Base-by-base conservation (phyloP, 2,113 vertebrate species). In the Sakesphorus luctuosus region DNA sequence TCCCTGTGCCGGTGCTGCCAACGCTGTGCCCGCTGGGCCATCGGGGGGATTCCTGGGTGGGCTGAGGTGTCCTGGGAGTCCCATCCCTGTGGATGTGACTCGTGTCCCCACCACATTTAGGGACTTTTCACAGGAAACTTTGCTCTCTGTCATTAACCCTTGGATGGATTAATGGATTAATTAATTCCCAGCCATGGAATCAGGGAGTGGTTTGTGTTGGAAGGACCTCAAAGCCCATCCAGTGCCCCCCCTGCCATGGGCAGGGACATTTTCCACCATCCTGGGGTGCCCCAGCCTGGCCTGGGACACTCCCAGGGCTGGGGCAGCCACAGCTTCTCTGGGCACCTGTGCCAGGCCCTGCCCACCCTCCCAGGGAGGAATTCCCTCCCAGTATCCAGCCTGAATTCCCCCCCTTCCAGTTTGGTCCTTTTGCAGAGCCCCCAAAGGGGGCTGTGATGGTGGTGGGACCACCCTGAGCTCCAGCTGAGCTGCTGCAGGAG, bases 401-500 rank as follows among this genome's bases (percentile, higher is more conserved):
- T 3, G 6, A 87, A 26, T 10, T 6, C 5, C 7, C 44, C 31
- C 44, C 9, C 4, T 26, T 15, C 10, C 49, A 26, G 7, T 49
- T 49, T 49, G 29, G 31, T 6, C 49, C 73, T 50, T 5, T 35
- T 23, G 24, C 38, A 0, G 43, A 46, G 61, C 55, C 71, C 5
- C 3, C 38, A 5, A 33, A 38, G n/a, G 21, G 20, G 68, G 58
- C 11, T 2, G 0, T 0, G 17, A 10, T 1, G 46, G 18, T 23
- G 76, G 19, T 24, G 43, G 44, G n/a, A 14, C 26, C 4, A 9
- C 25, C 9, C 63, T 35, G 23, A 0, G 11, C 62, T 4, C 2
- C 21, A 31, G 76, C 88, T 4, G 23, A 66, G 56, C 7, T 4
- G 0, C 4, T 5, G 29, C 1, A 0, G 10, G 18, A 53, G 58